Base-by-base conservation (phyloP, 2,113 vertebrate genomes). In the Zosterops japonicus region DNA sequence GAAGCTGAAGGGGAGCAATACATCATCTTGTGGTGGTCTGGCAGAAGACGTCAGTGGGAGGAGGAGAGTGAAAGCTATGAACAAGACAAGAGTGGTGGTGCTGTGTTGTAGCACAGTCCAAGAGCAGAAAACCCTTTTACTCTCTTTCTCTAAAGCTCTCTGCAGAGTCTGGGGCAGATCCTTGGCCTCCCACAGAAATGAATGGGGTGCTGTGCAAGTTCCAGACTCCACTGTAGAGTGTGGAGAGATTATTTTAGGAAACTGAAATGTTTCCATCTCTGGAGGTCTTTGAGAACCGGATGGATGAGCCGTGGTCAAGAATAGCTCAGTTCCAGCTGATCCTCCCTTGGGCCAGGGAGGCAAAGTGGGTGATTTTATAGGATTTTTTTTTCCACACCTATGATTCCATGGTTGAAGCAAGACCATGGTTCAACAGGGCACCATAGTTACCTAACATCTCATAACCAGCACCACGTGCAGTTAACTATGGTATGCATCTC, bases 141-240 rank as follows among this genome's bases (percentile, higher is more conserved):
- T 77, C 8, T 28, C 31, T 69, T 88, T 61, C 47, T 12, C 67
- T 39, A 47, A 75, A 69, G 24, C 8, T 71, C 39, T 87, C 24
- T 0, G 0, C 13, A 65, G 57, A 64, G 36, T 59, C 20, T n/a
- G 17, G 44, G 35, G 22, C 6, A 47, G 65, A 78, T 20, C 46
- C 9, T 14, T 36, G 42, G 9, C 41, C 53, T 60, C n/a, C 29
- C 3, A 1, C 44, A 41, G 94, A 56, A 52, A 46, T 3, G 1
- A 53, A 84, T 4, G 1, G 57, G 28, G 10, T 52, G 14, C 65
- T 79, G 53, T 4, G 1, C 39, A 59, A 14, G 24, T 60, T 71
- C 29, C 42, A 55, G 29, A 15, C 13, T 80, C 64, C 60, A 31
- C 36, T 2, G 3, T 0, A 0, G 68, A 55, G 52, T 0, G 2